Percentiles rank a stretch among this genome's conserved stretches.
phyloP scores from a whole-genome alignment of 2,797 vertebrate genomes.

The Melanotaenia boesemani region DNA sequence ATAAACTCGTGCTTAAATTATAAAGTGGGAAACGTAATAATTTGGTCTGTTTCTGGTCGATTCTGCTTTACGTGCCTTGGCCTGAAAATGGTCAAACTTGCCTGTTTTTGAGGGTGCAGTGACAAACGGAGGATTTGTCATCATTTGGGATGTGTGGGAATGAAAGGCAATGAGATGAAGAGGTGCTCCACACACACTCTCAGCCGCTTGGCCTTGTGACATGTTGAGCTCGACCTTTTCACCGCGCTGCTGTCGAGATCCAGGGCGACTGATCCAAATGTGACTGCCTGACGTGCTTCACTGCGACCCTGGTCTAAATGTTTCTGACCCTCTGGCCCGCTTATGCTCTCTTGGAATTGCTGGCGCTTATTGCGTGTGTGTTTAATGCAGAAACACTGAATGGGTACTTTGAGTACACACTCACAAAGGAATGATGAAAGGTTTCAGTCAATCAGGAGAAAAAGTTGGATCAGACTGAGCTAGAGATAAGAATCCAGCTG shows the following conservation, averaged over 20 bases:
- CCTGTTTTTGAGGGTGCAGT: slow-evolving; percentile 25
- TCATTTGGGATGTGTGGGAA: slow-evolving; percentile 18
- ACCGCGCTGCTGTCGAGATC: slow-evolving; percentile 15
- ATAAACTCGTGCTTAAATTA: slow-evolving; percentile 10
- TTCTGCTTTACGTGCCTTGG: neutral
- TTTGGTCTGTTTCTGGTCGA: slow-evolving; percentile 20
- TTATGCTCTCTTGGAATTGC: slow-evolving; percentile 39
- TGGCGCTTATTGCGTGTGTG: slow-evolving; percentile 10
- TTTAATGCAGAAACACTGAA: slow-evolving; percentile 46
- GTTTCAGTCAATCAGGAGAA: slow-evolving; percentile 19
- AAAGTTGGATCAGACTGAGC: slow-evolving; percentile 2
- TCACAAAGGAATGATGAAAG: slow-evolving; percentile 10
- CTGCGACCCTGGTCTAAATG: slow-evolving; percentile 30
- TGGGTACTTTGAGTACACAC: slow-evolving; percentile 9
- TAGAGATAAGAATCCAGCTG: neutral
- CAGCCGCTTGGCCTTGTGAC: slow-evolving; percentile 58
- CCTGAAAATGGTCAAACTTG: slow-evolving; percentile 26
- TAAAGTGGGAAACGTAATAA: slow-evolving; percentile 9
- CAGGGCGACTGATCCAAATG: slow-evolving; percentile 36
- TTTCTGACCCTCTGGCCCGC: slow-evolving; percentile 25
- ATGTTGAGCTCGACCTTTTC: slow-evolving; percentile 59
- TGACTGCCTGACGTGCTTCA: slow-evolving; percentile 47
- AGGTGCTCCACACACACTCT: slow-evolving; percentile 69
- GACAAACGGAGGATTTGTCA: slow-evolving; percentile 21
- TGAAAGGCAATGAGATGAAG: slow-evolving; percentile 48